Evolutionary conservation across 23 tunicate genomes (phyloP).

Genomic region (Aplidium turbinatum): DNA sequence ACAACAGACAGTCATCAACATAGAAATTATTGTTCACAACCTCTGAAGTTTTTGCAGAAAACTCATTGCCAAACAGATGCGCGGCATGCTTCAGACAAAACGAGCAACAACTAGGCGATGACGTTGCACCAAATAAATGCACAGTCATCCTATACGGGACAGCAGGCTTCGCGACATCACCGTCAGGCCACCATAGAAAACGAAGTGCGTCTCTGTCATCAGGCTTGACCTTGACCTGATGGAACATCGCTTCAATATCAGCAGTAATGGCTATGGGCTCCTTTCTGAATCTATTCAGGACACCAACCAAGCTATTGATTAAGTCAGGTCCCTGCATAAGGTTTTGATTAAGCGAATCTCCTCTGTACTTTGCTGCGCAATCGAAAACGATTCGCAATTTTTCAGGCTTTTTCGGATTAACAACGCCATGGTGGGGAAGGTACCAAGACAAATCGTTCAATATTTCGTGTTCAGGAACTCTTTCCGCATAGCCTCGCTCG

Average conservation of each 20-base stretch:
- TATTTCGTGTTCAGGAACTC: not conserved
- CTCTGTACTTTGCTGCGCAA: constrained; percentile 12
- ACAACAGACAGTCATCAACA: constrained; percentile 31
- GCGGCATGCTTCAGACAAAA: constrained; percentile 19
- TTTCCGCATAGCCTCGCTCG: not conserved
- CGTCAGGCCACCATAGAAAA: constrained; percentile 30
- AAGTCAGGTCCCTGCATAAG: constrained; percentile 19
- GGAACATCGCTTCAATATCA: constrained; percentile 19
- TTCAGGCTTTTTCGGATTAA: not conserved
- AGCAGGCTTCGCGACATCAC: not conserved
- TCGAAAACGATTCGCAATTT: constrained; percentile 9
- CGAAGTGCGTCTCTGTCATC: constrained; percentile 7
- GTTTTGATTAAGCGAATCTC: constrained; percentile 3
- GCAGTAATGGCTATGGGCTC: constrained; percentile 6
- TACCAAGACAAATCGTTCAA: constrained; percentile 3
- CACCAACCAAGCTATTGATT: not conserved
- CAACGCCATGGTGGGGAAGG: constrained; percentile 10
- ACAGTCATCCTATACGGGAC: constrained; percentile 20
- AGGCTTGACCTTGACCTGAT: constrained; percentile 8
- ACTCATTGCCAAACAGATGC: constrained; percentile 2
- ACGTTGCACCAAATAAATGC: constrained; percentile 29
- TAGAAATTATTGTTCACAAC: constrained; percentile 22
- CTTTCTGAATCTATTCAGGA: not conserved
- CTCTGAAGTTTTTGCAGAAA: not conserved
- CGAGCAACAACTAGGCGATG: constrained; percentile 23